A percentile compares a stretch with the other conserved stretches of the same genome.
These are phyloP conservation scores for Tympanuchus pallidicinctus DNA, from an alignment of 2,113 vertebrate genomes.

Conservation along the genomic window DNA sequence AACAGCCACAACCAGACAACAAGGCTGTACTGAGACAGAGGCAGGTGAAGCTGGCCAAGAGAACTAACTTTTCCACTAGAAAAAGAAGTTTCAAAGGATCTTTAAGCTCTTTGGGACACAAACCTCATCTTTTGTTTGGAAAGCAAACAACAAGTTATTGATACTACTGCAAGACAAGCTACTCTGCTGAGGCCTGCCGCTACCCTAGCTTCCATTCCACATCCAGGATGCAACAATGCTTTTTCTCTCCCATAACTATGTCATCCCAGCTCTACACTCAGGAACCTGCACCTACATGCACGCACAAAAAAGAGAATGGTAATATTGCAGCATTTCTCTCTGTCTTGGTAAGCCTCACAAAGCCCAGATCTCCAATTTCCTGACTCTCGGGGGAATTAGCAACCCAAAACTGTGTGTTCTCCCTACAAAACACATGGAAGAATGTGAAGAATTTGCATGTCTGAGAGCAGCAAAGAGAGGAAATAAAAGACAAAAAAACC, in stretches of 20 bases:
- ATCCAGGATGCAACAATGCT: neutral
- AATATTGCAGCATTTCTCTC: neutral
- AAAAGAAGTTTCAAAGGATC: neutral
- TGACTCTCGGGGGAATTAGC: fast-evolving
- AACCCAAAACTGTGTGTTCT: neutral
- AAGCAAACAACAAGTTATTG: neutral
- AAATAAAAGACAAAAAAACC: neutral
- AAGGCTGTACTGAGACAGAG: neutral
- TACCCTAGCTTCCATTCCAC: neutral
- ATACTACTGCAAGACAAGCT: neutral
- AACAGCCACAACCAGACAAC: neutral
- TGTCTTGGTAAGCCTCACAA: neutral
- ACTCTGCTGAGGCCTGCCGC: neutral
- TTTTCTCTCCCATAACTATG: neutral
- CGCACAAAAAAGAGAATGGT: neutral
- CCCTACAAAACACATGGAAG: neutral
- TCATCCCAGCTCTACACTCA: neutral
- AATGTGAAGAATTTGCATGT: neutral
- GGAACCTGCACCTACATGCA: neutral
- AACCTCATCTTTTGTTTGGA: neutral
- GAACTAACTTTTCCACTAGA: neutral
- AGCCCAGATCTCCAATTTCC: neutral
- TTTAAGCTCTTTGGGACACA: neutral
- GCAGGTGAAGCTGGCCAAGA: neutral
- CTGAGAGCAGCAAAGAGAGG: neutral